Evolutionary conservation across 92 coral and sea anemone genomes (phyloP).

Genomic region (Paramuricea clavata): DNA sequence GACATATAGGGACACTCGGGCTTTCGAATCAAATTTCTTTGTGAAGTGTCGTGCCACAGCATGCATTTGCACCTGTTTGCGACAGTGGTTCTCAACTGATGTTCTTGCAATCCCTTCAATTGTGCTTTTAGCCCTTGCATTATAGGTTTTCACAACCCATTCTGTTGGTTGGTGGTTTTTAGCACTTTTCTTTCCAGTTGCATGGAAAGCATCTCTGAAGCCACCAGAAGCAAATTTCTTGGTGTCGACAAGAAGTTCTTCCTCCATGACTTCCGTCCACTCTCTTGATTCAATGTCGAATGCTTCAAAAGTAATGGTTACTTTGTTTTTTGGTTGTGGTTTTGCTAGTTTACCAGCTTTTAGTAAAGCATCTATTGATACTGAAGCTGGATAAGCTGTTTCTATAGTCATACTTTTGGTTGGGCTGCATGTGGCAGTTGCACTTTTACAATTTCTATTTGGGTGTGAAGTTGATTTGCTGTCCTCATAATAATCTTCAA

Average conservation of each 20-base stretch:
- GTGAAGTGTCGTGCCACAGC: constrained; percentile 7
- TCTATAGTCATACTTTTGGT: not conserved
- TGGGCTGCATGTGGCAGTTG: constrained; percentile 15
- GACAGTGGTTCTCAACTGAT: constrained; percentile 2
- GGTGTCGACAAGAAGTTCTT: constrained; percentile 15
- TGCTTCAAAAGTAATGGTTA: constrained; percentile 15
- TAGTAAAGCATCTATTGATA: constrained; percentile 70
- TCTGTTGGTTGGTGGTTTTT: not conserved
- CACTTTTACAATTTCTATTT: not conserved
- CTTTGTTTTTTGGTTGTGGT: constrained; percentile 52
- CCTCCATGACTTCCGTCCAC: constrained; percentile 28
- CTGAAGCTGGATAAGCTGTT: constrained; percentile 67
- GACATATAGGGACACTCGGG: no score
- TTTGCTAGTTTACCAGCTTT: constrained; percentile 79
- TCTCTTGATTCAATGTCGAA: constrained; percentile 25
- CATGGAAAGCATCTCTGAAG: constrained; percentile 13
- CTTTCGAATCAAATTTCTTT: constrained; percentile 5
- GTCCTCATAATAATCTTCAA: constrained; percentile 3
- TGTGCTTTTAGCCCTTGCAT: not conserved
- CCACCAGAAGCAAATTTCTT: constrained; percentile 20
- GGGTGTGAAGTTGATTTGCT: not conserved
- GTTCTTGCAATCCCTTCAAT: constrained; percentile 6
- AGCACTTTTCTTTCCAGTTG: constrained; percentile 22
- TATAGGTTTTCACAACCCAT: constrained; percentile 14
- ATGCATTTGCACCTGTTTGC: constrained; percentile 24